Conservation (phyloP, 2,797 vertebrate species). For the Hemitrygon akajei region DNA sequence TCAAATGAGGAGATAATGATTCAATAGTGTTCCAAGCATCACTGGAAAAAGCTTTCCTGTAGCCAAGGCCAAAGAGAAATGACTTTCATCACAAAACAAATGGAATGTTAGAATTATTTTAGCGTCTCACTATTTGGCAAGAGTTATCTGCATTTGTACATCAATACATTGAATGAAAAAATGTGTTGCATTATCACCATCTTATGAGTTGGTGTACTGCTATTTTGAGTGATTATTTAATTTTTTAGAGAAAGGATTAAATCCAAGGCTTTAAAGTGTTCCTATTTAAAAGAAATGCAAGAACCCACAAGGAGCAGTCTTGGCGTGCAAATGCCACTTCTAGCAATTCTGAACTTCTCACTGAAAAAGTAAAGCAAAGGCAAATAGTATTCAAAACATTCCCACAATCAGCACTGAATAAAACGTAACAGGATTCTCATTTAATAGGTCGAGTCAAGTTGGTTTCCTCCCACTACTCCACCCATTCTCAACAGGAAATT, state of each 20-base stretch:
- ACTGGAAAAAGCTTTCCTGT: neutral
- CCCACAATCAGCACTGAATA: neutral
- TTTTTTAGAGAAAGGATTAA: neutral
- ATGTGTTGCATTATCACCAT: neutral
- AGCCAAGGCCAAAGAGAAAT: neutral
- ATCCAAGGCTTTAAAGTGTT: neutral
- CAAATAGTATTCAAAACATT: neutral
- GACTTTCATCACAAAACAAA: neutral
- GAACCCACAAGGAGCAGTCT: too few species aligned
- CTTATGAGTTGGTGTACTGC: too few species aligned
- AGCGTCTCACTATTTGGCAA: neutral
- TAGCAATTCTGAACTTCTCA: neutral
- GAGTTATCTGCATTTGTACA: too few species aligned
- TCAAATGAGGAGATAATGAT: neutral
- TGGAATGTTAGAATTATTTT: neutral
- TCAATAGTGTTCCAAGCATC: neutral
- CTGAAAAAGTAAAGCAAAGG: neutral
- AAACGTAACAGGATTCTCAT: neutral
- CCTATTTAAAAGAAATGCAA: neutral
- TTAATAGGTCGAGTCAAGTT: neutral
- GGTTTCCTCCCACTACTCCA: slow-evolving; percentile 21
- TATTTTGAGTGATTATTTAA: neutral
- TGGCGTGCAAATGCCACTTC: neutral
- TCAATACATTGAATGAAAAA: neutral
- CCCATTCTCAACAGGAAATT: slow-evolving; percentile 32